Evolutionary conservation across 2,888 invertebrate genomes (phyloP), one percentile per base, ranked within the genome.

Genomic region (Drosophila fulvimacula): DNA sequence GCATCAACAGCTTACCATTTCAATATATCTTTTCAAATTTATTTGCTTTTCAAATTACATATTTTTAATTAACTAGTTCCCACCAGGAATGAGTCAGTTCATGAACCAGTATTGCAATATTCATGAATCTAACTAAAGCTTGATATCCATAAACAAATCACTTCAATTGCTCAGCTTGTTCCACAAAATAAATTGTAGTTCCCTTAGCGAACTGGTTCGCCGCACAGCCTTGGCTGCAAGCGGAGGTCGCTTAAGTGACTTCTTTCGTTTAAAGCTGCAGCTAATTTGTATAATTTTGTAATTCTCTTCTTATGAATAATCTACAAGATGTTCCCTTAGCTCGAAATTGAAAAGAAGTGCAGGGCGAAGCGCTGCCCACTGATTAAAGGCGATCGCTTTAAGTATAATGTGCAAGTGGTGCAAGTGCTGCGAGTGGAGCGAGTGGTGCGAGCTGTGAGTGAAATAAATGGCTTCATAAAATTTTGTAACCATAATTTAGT

Each of bases 401-500:
- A 60, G 57, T 53, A 63, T 73, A 69, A 61, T 69, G 38, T 49
- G 60, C 27, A 2, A 15, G 53, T 39, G 48, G 60, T 58, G 61
- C 41, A 0, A 19, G 53, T 41, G 48, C 51, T 63, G 65, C 30
- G 32, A 17, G 59, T 59, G 46, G 19, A 30, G 60, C 13, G 10
- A 19, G 52, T 32, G 46, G 60, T 66, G 70, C 36, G 57, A 36
- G 53, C 38, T 62, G 67, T 86, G 89, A 89, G 89, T 89, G 88
- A 89, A 89, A 88, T 88, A 88, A 88, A 88, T 88, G 79, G 88
- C 89, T 88, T 89, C 86, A 88, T 89, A 89, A 88, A 89, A 88
- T 81, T 86, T 88, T 89, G 88, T 79, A 79, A 84, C 84, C 84
- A 77, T 85, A 76, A 88, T 88, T 88, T 86, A 59, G 51, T 24